These are phyloP conservation scores for Sinopyrophorus schimmeli DNA, from an alignment of 2,888 invertebrate genomes.

Conservation along the genomic window DNA sequence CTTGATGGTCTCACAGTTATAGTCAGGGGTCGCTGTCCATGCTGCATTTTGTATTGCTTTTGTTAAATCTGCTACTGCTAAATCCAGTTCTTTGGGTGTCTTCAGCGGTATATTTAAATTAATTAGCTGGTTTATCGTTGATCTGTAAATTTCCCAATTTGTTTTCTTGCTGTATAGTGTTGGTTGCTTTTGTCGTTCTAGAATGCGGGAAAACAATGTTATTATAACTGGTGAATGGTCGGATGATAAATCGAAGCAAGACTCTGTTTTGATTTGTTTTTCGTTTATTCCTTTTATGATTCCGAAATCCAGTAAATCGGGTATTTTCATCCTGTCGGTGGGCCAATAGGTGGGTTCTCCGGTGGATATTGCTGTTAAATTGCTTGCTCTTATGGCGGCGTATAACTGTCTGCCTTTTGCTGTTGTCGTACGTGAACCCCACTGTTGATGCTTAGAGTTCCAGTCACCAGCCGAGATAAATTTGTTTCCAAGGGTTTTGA, in stretches of 20 bases:
- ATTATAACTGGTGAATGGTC: not conserved
- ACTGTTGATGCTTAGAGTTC: slow-evolving; percentile 11
- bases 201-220: too few relatives aligned
- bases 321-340: slow-evolving; percentile 2
- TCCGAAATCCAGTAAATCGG: slow-evolving; percentile 6
- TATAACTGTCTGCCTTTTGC: not conserved
- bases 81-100: slow-evolving; percentile 8
- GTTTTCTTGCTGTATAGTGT: slow-evolving; percentile 10
- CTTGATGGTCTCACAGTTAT: slow-evolving; percentile 6
- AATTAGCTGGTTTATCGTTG: slow-evolving; percentile 7
- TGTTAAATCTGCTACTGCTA: slow-evolving; percentile 7
- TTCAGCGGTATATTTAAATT: slow-evolving; percentile 7
- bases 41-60: slow-evolving; percentile 7
- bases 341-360: slow-evolving; percentile 9
- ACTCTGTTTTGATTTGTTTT: not conserved
- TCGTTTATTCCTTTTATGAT: slow-evolving; percentile 8
- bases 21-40: slow-evolving; percentile 3
- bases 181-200: slow-evolving; percentile 14
- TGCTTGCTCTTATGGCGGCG: slow-evolving; percentile 2
- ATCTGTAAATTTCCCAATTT: slow-evolving; percentile 9
- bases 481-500: slow-evolving; percentile 4
- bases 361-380: not conserved
- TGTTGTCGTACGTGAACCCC: slow-evolving; percentile 6
- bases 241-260: not conserved
- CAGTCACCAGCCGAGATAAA: slow-evolving; percentile 5